These are phyloP conservation scores for Podocnemis expansa DNA, from an alignment of 2,113 vertebrate genomes.

Conservation along the genomic window DNA sequence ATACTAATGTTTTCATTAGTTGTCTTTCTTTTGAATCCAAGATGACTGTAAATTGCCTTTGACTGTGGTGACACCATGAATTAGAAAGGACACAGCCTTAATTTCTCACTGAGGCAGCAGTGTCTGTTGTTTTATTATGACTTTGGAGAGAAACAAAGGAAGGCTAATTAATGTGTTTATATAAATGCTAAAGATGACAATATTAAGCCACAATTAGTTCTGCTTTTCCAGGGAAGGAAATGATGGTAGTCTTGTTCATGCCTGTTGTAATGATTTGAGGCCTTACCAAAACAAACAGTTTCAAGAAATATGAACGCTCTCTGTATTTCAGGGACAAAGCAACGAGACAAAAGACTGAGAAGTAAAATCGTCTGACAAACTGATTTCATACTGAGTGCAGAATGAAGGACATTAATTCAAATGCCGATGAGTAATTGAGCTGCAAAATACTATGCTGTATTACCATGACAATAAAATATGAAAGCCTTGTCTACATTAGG, in stretches of 20 bases:
- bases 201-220: slow-evolving; percentile 38
- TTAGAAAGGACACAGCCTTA: slow-evolving; percentile 68
- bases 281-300: slow-evolving; percentile 11
- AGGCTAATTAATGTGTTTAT: slow-evolving; percentile 60
- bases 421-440: slow-evolving; percentile 13
- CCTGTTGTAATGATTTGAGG: slow-evolving; percentile 26
- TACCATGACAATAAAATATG: not conserved
- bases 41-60: slow-evolving; percentile 61
- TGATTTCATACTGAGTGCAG: slow-evolving; percentile 20
- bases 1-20: slow-evolving; percentile 52
- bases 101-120: slow-evolving; percentile 46
- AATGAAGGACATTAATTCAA: slow-evolving; percentile 13
- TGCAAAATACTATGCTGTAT: not conserved
- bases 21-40: slow-evolving; percentile 51
- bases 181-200: slow-evolving; percentile 52
- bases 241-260: not conserved
- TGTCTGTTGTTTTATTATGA: slow-evolving; percentile 58
- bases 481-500: not conserved
- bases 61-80: slow-evolving; percentile 55
- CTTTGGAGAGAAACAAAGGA: slow-evolving; percentile 58
- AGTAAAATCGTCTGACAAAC: slow-evolving; percentile 30
- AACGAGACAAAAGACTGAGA: slow-evolving; percentile 11
- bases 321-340: slow-evolving; percentile 31
- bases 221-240: slow-evolving; percentile 42
- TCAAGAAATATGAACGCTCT: slow-evolving; percentile 6